Conservation (phyloP, 2,888 invertebrate species). For the Drosophila fungiperda region DNA sequence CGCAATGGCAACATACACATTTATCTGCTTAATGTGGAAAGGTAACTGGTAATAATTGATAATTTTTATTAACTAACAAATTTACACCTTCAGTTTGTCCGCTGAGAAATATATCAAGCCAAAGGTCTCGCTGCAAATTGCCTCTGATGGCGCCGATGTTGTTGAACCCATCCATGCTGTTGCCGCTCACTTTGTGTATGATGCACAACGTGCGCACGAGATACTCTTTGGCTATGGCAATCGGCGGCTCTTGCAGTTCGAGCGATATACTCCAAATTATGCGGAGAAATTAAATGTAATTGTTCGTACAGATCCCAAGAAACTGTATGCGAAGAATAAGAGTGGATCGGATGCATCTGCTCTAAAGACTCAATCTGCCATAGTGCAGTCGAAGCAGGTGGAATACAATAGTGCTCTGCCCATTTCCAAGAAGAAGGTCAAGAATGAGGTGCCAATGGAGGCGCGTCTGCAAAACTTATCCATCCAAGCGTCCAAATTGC, state of each 20-base stretch:
- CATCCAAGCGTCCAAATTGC: constrained; percentile 85
- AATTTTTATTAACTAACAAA: neutral
- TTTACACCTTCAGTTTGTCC: constrained; percentile 66
- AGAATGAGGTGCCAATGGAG: constrained; percentile 89
- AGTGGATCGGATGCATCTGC: constrained; percentile 51
- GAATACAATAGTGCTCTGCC: constrained; percentile 80
- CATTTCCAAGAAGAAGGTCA: constrained; percentile 75
- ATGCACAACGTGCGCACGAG: constrained; percentile 82
- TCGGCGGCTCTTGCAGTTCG: constrained; percentile 87
- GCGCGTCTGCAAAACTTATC: constrained; percentile 92
- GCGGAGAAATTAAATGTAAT: constrained; percentile 86
- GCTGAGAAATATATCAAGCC: constrained; percentile 88
- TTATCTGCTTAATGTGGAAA: constrained; percentile 91
- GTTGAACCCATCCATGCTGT: constrained; percentile 87
- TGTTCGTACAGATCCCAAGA: constrained; percentile 82
- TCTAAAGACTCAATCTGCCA: constrained; percentile 77
- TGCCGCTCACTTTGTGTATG: constrained; percentile 83
- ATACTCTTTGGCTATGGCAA: constrained; percentile 87
- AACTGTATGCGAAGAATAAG: constrained; percentile 64
- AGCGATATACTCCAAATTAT: constrained; percentile 86
- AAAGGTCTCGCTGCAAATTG: constrained; percentile 87
- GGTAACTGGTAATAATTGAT: constrained; percentile 75
- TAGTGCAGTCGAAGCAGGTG: constrained; percentile 68
- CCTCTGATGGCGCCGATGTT: constrained; percentile 86
- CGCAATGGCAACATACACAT: constrained; percentile 92